Evolutionary conservation across 2,888 invertebrate species (phyloP), one percentile per base, ranked within the genome.

Genomic region (Folsomia manolachei): DNA sequence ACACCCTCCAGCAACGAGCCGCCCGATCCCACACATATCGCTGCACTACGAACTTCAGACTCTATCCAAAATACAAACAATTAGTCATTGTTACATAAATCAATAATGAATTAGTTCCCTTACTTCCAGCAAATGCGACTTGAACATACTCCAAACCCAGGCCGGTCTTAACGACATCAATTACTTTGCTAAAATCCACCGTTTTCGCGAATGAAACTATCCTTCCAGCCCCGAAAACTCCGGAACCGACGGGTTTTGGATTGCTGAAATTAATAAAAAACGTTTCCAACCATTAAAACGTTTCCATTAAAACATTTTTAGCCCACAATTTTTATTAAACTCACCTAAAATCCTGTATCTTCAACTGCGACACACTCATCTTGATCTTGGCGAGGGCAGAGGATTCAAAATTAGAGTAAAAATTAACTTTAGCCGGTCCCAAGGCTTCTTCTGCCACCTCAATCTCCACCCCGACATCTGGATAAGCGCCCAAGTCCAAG

Each of bases 1-100:
- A 89, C 86, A 18, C 88, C 89, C 77, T 88, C 88, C 23, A 97
- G 84, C 1, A 97, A 88, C 0, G 92, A 90, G 4, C 87, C 86
- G 0, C 97, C 97, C 0, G 96, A 93, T 0, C 97, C 97, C 27
- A 95, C 95, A 83, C 96, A 96, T 1, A 96, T 85, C 0, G 93
- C 97, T 2, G 94, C 88, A 0, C 87, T 88, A 26, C 83, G 83
- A 1, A 93, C 70, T 56, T 67, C 67, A 67, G 19, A 52, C 51
- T 60, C 67, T 67, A 52, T 19, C 51, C 2, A 66, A 66, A 7
- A 52, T 18, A 52, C 21, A 21, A 19, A 24, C 11, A 56, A 56
- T 56, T 23, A 52, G 27, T 19, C 21, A 56, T 39, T 39, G 4
- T 39, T 39, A 56, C n/a, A 19, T 19, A 19, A 56, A 56, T n/a